A percentile compares a stretch with the other conserved stretches of the same genome.
These are phyloP conservation scores for Cyanistes caeruleus DNA, from an alignment of 2,113 vertebrate genomes.

Conservation along the genomic window DNA sequence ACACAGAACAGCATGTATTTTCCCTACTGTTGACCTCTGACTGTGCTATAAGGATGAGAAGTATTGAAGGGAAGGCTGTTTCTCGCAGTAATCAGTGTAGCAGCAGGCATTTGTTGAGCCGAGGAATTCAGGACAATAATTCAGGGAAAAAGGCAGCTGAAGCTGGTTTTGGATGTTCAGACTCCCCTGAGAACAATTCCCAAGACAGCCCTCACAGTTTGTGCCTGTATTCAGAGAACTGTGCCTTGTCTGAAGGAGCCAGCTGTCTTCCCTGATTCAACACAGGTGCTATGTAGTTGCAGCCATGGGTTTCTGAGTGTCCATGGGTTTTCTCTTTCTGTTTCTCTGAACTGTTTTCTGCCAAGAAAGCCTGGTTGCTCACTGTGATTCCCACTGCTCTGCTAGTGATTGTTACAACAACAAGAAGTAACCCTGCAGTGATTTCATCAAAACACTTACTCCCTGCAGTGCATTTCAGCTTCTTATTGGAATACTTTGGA, in stretches of 20 bases:
- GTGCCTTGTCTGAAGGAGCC: neutral
- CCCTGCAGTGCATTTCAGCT: slow-evolving; percentile 29
- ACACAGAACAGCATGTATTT: slow-evolving; percentile 56
- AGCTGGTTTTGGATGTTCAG: slow-evolving; percentile 25
- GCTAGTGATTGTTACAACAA: slow-evolving; percentile 56
- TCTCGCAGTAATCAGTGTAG: slow-evolving; percentile 44
- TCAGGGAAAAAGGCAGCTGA: slow-evolving; percentile 40
- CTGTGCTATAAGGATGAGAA: slow-evolving; percentile 48
- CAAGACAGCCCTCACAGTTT: slow-evolving; percentile 14
- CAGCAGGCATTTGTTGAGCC: slow-evolving; percentile 49
- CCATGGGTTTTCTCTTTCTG: neutral
- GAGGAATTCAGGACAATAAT: slow-evolving; percentile 33
- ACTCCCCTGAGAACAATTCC: slow-evolving; percentile 32
- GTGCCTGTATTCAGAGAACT: neutral
- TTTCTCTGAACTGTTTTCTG: neutral
- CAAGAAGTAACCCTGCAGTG: slow-evolving; percentile 66
- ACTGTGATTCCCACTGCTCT: slow-evolving; percentile 56
- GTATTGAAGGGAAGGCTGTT: slow-evolving; percentile 36
- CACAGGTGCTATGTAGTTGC: slow-evolving; percentile 6
- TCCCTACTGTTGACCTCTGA: slow-evolving; percentile 55
- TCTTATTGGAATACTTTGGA: slow-evolving; percentile 58
- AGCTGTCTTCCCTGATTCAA: slow-evolving; percentile 19
- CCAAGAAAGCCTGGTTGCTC: neutral
- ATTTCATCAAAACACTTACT: slow-evolving; percentile 64
- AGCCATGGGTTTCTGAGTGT: neutral